Percentiles rank a stretch among this genome's conserved stretches.
Conservation (phyloP, 2,888 invertebrate genomes). For the Romanomermis culicivorax region DNA sequence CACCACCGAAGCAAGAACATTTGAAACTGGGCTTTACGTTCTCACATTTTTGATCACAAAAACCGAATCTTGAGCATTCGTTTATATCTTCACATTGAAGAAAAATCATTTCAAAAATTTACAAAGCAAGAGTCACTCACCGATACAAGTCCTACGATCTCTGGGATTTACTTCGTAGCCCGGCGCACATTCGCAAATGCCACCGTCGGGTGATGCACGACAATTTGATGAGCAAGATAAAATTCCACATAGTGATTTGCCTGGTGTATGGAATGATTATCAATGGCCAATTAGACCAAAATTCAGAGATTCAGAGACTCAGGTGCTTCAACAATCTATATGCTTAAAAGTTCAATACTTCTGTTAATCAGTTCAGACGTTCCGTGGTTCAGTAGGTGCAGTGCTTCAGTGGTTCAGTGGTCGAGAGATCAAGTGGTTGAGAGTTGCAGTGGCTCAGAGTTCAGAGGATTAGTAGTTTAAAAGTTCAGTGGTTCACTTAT, state of each 20-base stretch:
- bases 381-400: no score
- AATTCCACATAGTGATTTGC: constrained; percentile 55
- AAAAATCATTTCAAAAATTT: neutral
- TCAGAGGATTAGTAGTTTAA: no score
- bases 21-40: constrained; percentile 58
- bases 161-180: constrained; percentile 62
- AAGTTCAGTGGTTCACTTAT: no score
- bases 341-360: no score
- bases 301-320: no score
- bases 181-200: constrained; percentile 64
- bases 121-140: constrained; percentile 29
- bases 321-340: no score
- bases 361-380: no score
- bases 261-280: no score
- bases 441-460: no score
- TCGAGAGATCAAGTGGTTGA: no score
- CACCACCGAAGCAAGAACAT: constrained; percentile 19
- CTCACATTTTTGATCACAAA: constrained; percentile 74
- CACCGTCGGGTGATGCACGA: constrained; percentile 66
- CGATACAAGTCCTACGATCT: constrained; percentile 55
- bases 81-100: constrained; percentile 46
- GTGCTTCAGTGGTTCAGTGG: no score
- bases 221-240: constrained; percentile 75
- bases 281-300: no score
- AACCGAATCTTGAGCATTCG: constrained; percentile 41